These are phyloP conservation scores for Sesamia nonagrioides DNA, from an alignment of 1,140 invertebrate genomes.

Conservation along the genomic window DNA sequence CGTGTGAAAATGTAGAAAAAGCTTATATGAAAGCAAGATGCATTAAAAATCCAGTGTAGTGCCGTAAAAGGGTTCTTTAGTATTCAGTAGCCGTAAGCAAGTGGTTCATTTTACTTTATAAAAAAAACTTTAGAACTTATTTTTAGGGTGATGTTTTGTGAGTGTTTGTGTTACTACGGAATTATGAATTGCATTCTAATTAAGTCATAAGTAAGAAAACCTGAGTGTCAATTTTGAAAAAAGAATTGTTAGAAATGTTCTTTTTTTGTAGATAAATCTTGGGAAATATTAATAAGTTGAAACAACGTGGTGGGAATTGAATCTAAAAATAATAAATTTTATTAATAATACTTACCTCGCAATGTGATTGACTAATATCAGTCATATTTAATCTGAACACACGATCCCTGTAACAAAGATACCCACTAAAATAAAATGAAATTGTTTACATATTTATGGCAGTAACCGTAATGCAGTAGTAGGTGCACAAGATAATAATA, in stretches of 20 bases:
- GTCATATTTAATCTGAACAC: constrained; percentile 91
- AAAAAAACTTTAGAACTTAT: constrained; percentile 49
- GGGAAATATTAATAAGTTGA: no score
- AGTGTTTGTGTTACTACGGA: constrained; percentile 8
- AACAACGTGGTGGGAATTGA: not conserved
- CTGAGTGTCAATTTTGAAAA: no score
- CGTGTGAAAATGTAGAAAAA: constrained; percentile 64
- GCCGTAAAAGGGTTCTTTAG: constrained; percentile 59
- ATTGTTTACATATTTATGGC: constrained; percentile 44
- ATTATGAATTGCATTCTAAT: not conserved
- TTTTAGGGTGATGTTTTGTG: constrained; percentile 36
- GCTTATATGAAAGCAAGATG: constrained; percentile 65
- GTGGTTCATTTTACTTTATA: constrained; percentile 60
- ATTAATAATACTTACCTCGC: constrained; percentile 88
- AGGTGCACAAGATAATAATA: constrained; percentile 49
- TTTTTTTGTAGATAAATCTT: no score
- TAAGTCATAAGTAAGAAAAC: not conserved
- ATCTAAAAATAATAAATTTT: not conserved
- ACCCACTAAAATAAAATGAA: constrained; percentile 38
- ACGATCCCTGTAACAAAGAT: constrained; percentile 90
- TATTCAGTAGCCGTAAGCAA: constrained; percentile 59
- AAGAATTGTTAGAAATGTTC: not conserved
- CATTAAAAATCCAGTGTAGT: constrained; percentile 65
- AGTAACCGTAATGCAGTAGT: constrained; percentile 43
- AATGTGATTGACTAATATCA: constrained; percentile 91